Percentiles rank a stretch among this genome's conserved stretches.
phyloP scores from a whole-genome alignment of 2,888 invertebrate species.

The Yponomeuta sedellus region DNA sequence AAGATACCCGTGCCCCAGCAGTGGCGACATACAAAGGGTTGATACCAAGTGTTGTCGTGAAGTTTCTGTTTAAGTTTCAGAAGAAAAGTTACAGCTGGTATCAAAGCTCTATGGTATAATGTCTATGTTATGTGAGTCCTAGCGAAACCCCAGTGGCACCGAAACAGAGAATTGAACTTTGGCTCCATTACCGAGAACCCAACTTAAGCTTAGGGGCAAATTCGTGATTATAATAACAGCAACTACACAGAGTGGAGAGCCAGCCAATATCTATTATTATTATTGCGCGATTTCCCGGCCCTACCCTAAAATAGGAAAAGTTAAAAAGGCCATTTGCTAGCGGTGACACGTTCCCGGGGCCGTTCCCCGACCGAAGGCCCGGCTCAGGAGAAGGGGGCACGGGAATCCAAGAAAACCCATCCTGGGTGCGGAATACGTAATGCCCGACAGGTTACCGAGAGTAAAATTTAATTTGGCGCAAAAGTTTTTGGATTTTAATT shows the following conservation, averaged over 20 bases:
- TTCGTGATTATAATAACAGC: slow-evolving; percentile 14
- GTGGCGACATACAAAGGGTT: too few relatives aligned
- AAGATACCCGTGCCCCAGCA: too few relatives aligned
- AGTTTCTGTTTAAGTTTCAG: too few relatives aligned
- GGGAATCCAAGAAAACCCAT: slow-evolving; percentile 17
- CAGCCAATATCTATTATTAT: slow-evolving; percentile 47
- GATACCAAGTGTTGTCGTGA: too few relatives aligned
- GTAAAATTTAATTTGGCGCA: slow-evolving; percentile 70
- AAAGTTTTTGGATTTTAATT: slow-evolving; percentile 75
- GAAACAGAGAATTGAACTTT: too few relatives aligned
- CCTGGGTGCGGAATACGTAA: slow-evolving; percentile 20
- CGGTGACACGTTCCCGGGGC: slow-evolving; percentile 57
- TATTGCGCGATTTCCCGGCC: slow-evolving; percentile 65
- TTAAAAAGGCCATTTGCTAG: slow-evolving; percentile 73
- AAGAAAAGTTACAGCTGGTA: too few relatives aligned
- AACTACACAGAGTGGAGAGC: slow-evolving; percentile 3
- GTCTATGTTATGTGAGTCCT: too few relatives aligned
- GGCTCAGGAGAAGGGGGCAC: slow-evolving; percentile 15
- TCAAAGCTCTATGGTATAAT: too few relatives aligned
- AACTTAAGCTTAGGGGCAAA: slow-evolving; percentile 4
- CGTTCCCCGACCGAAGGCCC: slow-evolving; percentile 20
- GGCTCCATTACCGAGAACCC: not conserved
- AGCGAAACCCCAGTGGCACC: too few relatives aligned
- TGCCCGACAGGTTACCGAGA: slow-evolving; percentile 15
- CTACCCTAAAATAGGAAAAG: slow-evolving; percentile 73